phyloP scores from a whole-genome alignment of 30 jellyfish, hydroid and myxozoan genomes.

The Catostylus mosaicus region DNA sequence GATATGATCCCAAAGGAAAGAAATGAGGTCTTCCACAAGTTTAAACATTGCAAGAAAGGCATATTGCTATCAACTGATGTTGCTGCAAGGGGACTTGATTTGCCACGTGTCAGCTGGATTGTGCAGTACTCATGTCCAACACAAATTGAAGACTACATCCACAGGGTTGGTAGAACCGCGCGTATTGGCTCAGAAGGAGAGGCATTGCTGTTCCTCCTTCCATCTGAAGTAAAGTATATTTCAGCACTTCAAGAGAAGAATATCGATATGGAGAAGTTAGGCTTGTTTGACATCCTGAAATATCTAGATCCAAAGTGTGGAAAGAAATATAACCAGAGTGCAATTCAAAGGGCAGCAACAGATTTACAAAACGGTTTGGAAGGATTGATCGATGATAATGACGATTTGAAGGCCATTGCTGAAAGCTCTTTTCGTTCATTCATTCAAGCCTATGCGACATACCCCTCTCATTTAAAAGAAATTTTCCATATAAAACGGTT shows the following conservation, averaged over 20 bases:
- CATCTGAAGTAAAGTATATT: conserved; percentile 86
- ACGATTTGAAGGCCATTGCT: conserved; percentile 56
- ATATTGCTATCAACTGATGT: conserved; percentile 94
- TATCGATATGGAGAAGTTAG: conserved; percentile 56
- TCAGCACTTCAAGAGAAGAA: conserved; percentile 27
- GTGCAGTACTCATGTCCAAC: conserved; percentile 89
- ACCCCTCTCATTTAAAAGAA: conserved; percentile 78
- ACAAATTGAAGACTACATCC: conserved; percentile 85
- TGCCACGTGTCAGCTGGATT: conserved; percentile 89
- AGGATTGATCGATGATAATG: conserved; percentile 22
- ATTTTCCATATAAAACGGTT: conserved; percentile 80
- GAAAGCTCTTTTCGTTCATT: conserved; percentile 76
- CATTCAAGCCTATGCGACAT: conserved; percentile 93
- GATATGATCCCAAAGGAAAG: conserved; percentile 82
- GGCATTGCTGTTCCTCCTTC: conserved; percentile 80
- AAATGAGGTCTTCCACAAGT: conserved; percentile 51
- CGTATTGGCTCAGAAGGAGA: conserved; percentile 92
- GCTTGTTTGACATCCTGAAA: conserved; percentile 44
- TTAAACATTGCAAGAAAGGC: conserved; percentile 62
- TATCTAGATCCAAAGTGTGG: conserved; percentile 35
- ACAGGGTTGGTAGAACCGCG: conserved; percentile 97
- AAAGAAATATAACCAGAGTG: conserved; percentile 46
- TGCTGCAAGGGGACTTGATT: conserved; percentile 98
- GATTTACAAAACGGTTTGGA: conserved; percentile 70
- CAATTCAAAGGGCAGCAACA: conserved; percentile 78